A percentile compares a stretch with the other conserved stretches of the same genome.
Evolutionary conservation across 2,113 vertebrate species (phyloP).

Genomic region (Merops nubicus): DNA sequence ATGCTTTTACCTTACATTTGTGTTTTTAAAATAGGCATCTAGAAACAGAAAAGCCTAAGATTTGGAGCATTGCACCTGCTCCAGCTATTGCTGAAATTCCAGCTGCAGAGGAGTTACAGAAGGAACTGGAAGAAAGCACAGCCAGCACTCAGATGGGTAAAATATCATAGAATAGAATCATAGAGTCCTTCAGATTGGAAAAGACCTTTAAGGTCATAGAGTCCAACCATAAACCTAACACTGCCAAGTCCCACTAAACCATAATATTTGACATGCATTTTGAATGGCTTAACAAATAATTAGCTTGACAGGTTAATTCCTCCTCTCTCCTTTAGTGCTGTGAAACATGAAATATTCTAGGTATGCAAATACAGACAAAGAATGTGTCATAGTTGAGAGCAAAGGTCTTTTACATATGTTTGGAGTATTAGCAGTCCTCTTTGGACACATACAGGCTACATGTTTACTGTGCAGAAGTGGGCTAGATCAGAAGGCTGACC

Average conservation of each 20-base stretch:
- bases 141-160: slow-evolving; percentile 72
- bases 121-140: slow-evolving; percentile 74
- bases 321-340: neutral
- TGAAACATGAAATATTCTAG: neutral
- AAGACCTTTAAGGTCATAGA: neutral
- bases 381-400: neutral
- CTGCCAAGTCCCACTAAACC: neutral
- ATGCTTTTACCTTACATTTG: neutral
- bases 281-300: neutral
- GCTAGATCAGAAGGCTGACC: neutral
- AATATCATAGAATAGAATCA: neutral
- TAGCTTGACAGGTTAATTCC: neutral
- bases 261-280: neutral
- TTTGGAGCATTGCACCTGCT: slow-evolving; percentile 80
- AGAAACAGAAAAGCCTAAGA: slow-evolving; percentile 71
- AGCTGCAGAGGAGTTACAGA: slow-evolving; percentile 82
- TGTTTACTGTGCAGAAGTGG: neutral
- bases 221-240: neutral
- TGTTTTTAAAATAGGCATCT: slow-evolving; percentile 57
- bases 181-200: neutral
- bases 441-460: neutral
- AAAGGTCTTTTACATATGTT: neutral
- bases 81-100: slow-evolving; percentile 86
- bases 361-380: neutral
- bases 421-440: neutral